phyloP scores from a whole-genome alignment of 2,888 invertebrate species.

The Quadroppia sp. region DNA sequence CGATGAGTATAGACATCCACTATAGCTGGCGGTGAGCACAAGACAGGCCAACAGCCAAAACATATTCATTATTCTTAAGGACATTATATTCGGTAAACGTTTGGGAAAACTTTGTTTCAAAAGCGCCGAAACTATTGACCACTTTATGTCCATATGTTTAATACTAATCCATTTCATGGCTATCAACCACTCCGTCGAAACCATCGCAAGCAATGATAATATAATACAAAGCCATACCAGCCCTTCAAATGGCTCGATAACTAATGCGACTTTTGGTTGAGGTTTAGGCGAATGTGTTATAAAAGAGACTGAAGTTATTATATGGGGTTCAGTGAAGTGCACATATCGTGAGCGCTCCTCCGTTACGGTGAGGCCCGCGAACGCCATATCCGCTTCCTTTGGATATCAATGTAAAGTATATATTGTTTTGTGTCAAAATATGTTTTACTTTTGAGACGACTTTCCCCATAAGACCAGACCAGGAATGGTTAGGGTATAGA shows the following conservation, averaged over 20 bases:
- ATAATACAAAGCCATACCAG: conserved; percentile 23
- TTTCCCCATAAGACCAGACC: conserved; percentile 8
- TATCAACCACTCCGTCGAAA: not conserved
- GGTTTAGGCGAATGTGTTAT: conserved; percentile 27
- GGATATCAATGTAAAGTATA: not conserved
- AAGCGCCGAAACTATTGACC: not conserved
- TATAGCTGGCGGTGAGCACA: conserved; percentile 30
- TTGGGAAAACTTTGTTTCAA: not conserved
- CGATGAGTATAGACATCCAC: conserved; percentile 32
- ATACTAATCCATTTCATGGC: not conserved
- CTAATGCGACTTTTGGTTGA: conserved; percentile 10
- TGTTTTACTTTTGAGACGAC: not conserved
- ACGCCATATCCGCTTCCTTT: conserved; percentile 1
- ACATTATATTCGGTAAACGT: not conserved
- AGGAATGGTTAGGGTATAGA: not conserved
- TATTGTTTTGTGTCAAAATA: not conserved
- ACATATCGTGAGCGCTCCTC: not conserved
- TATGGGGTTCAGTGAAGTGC: conserved; percentile 8
- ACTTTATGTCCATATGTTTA: not conserved
- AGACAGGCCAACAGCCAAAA: conserved; percentile 24
- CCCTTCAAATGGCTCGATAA: conserved; percentile 14
- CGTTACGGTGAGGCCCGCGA: conserved; percentile 11
- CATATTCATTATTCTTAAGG: not conserved
- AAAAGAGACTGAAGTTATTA: conserved; percentile 28
- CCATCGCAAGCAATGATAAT: not conserved